These are phyloP conservation scores for Phyllopteryx taeniolatus DNA, from an alignment of 2,113 vertebrate species.

Conservation along the genomic window DNA sequence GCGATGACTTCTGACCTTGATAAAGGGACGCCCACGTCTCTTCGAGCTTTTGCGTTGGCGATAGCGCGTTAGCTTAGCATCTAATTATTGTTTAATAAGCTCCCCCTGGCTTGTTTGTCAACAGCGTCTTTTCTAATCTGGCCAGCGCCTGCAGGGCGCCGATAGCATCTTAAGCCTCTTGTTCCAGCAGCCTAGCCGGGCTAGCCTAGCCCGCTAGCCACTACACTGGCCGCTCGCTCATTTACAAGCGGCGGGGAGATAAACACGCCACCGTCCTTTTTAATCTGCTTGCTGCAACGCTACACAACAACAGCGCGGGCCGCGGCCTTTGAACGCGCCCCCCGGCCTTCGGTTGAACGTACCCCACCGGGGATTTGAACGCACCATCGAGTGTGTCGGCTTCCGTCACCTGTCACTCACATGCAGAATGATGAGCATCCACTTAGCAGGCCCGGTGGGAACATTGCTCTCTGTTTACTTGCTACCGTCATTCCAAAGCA, in stretches of 20 bases:
- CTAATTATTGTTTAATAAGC: slow-evolving; percentile 79
- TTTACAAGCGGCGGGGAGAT: slow-evolving; percentile 73
- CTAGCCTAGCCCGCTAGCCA: slow-evolving; percentile 62
- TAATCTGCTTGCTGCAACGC: slow-evolving; percentile 70
- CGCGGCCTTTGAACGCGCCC: slow-evolving; percentile 50
- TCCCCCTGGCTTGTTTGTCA: slow-evolving; percentile 76
- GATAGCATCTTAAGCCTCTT: slow-evolving; percentile 82
- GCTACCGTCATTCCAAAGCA: background rate
- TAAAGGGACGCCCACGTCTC: slow-evolving; percentile 67
- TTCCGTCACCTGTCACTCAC: slow-evolving; percentile 68
- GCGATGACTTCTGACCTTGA: slow-evolving; percentile 77
- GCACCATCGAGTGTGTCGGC: slow-evolving; percentile 42
- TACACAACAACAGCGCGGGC: slow-evolving; percentile 41
- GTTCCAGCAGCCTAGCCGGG: slow-evolving; percentile 74
- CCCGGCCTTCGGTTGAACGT: slow-evolving; percentile 51
- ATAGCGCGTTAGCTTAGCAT: slow-evolving; percentile 74
- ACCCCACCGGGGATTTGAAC: slow-evolving; percentile 2
- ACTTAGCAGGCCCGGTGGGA: background rate
- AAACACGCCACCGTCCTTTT: slow-evolving; percentile 69
- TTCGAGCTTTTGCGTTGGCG: slow-evolving; percentile 64
- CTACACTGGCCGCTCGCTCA: slow-evolving; percentile 75
- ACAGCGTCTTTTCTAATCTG: slow-evolving; percentile 77
- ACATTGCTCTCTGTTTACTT: background rate
- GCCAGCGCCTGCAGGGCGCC: slow-evolving; percentile 70
- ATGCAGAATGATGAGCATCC: slow-evolving; percentile 56